Evolutionary conservation across 2,113 vertebrate genomes (phyloP).

Genomic region (Charadrius vociferus): DNA sequence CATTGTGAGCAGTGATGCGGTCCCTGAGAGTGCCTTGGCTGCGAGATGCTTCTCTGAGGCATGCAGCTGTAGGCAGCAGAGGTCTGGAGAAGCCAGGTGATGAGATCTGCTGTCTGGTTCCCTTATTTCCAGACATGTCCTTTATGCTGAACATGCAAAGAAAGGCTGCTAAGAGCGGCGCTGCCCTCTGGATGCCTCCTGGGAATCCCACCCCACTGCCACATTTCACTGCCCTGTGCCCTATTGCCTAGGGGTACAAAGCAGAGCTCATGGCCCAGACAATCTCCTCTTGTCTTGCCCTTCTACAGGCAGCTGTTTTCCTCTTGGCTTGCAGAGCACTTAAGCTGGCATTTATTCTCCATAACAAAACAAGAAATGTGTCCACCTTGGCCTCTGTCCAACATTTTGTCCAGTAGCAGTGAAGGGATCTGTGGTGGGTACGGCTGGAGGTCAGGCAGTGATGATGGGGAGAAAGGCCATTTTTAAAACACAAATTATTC

Average conservation of each 20-base stretch:
- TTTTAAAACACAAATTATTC: background rate
- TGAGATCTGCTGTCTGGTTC: background rate
- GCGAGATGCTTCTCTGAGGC: background rate
- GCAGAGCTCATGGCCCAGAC: background rate
- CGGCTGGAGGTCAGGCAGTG: slow-evolving; percentile 5
- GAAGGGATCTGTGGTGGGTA: background rate
- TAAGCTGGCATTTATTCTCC: background rate
- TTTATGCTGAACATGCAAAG: background rate
- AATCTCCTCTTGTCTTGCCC: slow-evolving; percentile 36
- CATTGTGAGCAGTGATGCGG: rapidly evolving
- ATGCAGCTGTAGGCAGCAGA: background rate
- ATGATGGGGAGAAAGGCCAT: background rate
- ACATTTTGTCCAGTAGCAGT: background rate
- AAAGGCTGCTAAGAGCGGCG: background rate
- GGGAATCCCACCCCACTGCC: background rate
- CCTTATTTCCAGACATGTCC: background rate
- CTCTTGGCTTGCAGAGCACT: background rate
- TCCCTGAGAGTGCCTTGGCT: rapidly evolving
- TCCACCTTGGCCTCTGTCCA: slow-evolving; percentile 42
- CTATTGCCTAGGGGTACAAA: background rate
- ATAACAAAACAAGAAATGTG: slow-evolving; percentile 23
- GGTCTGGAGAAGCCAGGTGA: background rate
- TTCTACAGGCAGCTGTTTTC: slow-evolving; percentile 30
- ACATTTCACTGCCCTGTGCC: background rate
- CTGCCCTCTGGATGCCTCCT: background rate